Percentiles rank a stretch among this genome's conserved stretches.
These are phyloP conservation scores for Cathartes aura DNA, from an alignment of 2,113 vertebrate species.

Conservation along the genomic window DNA sequence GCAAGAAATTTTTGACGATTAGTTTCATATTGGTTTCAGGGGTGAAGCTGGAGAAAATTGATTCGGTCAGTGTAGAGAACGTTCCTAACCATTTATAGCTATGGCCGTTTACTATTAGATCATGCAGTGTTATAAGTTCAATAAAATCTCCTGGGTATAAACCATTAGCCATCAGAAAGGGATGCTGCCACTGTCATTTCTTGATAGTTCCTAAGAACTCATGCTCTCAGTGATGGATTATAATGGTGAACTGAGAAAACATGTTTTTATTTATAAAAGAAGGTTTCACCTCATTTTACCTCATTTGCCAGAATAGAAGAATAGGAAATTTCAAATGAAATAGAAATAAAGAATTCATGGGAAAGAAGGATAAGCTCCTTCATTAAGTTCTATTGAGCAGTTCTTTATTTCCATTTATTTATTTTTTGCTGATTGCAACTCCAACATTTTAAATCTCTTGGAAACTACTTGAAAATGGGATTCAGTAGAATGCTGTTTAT, in stretches of 20 bases:
- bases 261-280: not conserved
- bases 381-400: not conserved
- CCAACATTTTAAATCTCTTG: not conserved
- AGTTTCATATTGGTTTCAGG: not conserved
- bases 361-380: not conserved
- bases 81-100: not conserved
- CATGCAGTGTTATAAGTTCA: not conserved
- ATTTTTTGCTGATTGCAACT: not conserved
- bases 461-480: not conserved
- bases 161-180: not conserved
- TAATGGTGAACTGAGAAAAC: not conserved
- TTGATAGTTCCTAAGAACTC: not conserved
- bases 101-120: not conserved
- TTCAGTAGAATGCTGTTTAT: not conserved
- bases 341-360: not conserved
- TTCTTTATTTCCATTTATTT: not conserved
- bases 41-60: not conserved
- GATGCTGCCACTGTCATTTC: not conserved
- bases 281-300: not conserved
- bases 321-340: not conserved
- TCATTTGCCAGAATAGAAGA: not conserved
- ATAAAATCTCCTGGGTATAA: not conserved
- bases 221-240: not conserved
- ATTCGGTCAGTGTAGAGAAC: not conserved
- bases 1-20: not conserved